Evolutionary conservation across 1,140 invertebrate genomes (phyloP).

Genomic region (Cotesia chilonis): DNA sequence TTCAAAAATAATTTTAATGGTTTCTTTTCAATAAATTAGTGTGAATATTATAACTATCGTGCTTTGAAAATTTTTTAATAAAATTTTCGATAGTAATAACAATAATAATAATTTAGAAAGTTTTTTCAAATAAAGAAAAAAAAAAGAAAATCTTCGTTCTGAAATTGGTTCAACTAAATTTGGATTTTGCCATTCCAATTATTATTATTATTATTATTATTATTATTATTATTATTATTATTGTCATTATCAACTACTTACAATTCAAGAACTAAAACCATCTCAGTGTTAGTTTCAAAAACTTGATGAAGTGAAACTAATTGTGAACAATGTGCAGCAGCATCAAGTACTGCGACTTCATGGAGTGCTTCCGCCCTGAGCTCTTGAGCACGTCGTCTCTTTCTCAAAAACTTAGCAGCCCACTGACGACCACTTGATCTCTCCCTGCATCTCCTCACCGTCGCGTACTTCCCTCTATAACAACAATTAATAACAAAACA

Average conservation of each 20-base stretch:
- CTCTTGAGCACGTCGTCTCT: slow-evolving; percentile 83
- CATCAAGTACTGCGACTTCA: slow-evolving; percentile 89
- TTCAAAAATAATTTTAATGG: no score
- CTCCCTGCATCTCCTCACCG: slow-evolving; percentile 89
- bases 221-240: no score
- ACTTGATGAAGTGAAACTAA: slow-evolving; percentile 90
- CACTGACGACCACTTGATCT: slow-evolving; percentile 84
- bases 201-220: no score
- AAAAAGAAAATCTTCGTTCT: no score
- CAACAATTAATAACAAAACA: slow-evolving; percentile 13
- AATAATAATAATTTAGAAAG: no score
- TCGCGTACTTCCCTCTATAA: slow-evolving; percentile 94
- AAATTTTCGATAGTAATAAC: no score
- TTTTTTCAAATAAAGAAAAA: no score
- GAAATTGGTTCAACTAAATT: no score
- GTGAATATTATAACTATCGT: no score
- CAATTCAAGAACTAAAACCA: slow-evolving; percentile 88
- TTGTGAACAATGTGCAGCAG: slow-evolving; percentile 79
- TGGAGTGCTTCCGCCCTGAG: slow-evolving; percentile 85
- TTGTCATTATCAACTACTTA: slow-evolving; percentile 67
- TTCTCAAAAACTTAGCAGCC: slow-evolving; percentile 95
- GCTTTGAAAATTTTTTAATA: no score
- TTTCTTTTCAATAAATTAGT: no score
- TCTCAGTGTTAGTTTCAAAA: slow-evolving; percentile 82
- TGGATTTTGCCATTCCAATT: no score